A percentile compares a stretch with the other conserved stretches of the same genome.
Conservation (phyloP, 64 coral and sea anemone species). For the Actinia equina region DNA sequence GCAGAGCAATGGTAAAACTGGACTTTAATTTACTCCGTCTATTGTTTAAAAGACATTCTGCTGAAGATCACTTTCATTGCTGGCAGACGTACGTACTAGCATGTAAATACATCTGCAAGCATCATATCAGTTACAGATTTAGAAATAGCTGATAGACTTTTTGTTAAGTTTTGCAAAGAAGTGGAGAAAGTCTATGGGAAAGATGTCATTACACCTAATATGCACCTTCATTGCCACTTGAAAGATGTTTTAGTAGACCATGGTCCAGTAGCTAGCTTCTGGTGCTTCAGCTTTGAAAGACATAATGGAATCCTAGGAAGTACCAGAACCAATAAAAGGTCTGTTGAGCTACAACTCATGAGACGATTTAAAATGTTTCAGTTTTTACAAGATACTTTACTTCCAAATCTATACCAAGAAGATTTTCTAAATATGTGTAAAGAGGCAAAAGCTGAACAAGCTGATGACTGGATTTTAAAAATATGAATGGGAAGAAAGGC, state of each 20-base stretch:
- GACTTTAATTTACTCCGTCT: slow-evolving; percentile 36
- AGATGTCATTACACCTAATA: slow-evolving; percentile 53
- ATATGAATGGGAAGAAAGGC: neutral
- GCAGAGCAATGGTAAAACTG: slow-evolving; percentile 45
- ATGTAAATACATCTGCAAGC: slow-evolving; percentile 14
- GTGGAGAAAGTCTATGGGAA: slow-evolving; percentile 48
- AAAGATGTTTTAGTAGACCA: slow-evolving; percentile 22
- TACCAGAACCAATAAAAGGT: slow-evolving; percentile 45
- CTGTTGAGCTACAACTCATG: slow-evolving; percentile 52
- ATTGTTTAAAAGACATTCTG: neutral
- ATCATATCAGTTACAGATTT: slow-evolving; percentile 1
- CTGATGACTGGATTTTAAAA: neutral
- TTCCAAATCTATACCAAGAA: slow-evolving; percentile 1
- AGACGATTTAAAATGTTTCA: slow-evolving; percentile 7
- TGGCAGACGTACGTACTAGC: slow-evolving; percentile 22
- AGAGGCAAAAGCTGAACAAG: neutral
- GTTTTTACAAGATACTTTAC: neutral
- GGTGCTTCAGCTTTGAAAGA: slow-evolving; percentile 37
- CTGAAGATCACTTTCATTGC: slow-evolving; percentile 17
- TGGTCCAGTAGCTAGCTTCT: slow-evolving; percentile 61
- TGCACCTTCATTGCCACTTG: slow-evolving; percentile 51
- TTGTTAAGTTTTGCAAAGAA: slow-evolving; percentile 31
- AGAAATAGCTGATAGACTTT: slow-evolving; percentile 9
- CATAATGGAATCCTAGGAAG: slow-evolving; percentile 43
- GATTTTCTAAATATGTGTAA: neutral